Base-by-base conservation (phyloP, 2,888 invertebrate genomes). In the Eulithis prunata region DNA sequence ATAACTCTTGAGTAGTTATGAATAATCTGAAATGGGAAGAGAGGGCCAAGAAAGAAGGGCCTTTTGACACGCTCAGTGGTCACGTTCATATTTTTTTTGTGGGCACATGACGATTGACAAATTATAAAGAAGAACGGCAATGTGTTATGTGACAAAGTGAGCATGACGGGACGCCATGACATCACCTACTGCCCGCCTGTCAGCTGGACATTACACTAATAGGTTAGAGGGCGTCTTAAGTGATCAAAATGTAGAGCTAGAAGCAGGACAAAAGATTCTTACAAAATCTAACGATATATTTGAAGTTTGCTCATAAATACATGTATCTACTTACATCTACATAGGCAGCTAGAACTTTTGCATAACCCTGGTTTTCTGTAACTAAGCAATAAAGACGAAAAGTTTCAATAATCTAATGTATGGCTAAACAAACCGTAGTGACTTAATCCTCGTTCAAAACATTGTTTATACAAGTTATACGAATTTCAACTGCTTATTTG, bases 401-500 rank as follows among this genome's bases (percentile, higher is more conserved):
- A 41, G 12, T 21, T n/a, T 14, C 36, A 10, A 51, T 52, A 49
- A 47, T 28, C 14, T 45, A 46, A 62, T 53, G 8, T 32, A 55
- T 14, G 13, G 12, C 46, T 38, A 62, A 53, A 53, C 32, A 53
- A 47, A 47, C 28, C 52, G 21, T 56, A 61, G 57, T 69, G 67
- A 62, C 68, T 57, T 64, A 60, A 69, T 64, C 57, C 49, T n/a
- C 51, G 36, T 53, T 53, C 36, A 14, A 57, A 65, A 67, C 53
- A 57, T 51, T 68, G 66, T 70, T 70, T 65, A 64, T 57, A 57
- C 62, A 60, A 60, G 65, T 64, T 70, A 59, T 64, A 56, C 66
- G 68, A 67, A 70, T 72, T 65, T 65, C 70, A 69, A 70, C 69
- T 36, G 46, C 53, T 62, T 8, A 70, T 70, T 70, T 65, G 47